phyloP scores from a whole-genome alignment of 1,140 invertebrate species.

The Chlorops oryzae region DNA sequence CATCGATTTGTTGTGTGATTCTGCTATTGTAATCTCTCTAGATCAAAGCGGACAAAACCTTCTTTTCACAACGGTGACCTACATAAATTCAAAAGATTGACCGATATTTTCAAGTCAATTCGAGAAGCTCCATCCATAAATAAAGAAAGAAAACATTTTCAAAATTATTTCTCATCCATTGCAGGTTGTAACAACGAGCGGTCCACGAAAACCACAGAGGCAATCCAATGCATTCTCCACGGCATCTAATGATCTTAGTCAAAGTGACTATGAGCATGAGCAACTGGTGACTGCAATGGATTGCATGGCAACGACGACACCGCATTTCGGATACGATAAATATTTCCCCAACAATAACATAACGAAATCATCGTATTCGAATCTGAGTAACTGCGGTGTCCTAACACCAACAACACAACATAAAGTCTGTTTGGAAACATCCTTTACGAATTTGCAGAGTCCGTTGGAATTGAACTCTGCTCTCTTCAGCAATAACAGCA shows the following conservation, averaged over 20 bases:
- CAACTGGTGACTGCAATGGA: conserved; percentile 1
- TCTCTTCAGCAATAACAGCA: conserved; percentile 13
- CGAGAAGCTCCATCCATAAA: too few species aligned
- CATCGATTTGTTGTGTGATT: too few species aligned
- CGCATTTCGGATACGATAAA: conserved; percentile 4
- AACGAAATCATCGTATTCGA: conserved; percentile 35
- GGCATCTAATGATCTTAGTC: conserved; percentile 24
- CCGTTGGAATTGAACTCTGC: conserved; percentile 46
- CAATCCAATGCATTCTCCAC: conserved; percentile 46
- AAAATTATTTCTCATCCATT: conserved; percentile 22
- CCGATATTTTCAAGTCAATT: too few species aligned
- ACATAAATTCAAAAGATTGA: neutral
- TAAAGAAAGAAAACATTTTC: too few species aligned
- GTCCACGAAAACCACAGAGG: conserved; percentile 65
- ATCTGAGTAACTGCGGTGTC: conserved; percentile 32
- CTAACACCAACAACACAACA: conserved; percentile 52
- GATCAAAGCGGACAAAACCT: too few species aligned
- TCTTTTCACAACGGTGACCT: neutral
- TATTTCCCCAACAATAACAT: neutral
- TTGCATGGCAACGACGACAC: neutral
- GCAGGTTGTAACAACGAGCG: conserved; percentile 71
- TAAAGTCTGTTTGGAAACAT: conserved; percentile 65
- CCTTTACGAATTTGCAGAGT: conserved; percentile 63
- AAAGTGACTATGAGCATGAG: neutral
- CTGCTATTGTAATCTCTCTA: too few species aligned